phyloP scores from a whole-genome alignment of 2,888 invertebrate species.

The Flabesymbios commensalis region DNA sequence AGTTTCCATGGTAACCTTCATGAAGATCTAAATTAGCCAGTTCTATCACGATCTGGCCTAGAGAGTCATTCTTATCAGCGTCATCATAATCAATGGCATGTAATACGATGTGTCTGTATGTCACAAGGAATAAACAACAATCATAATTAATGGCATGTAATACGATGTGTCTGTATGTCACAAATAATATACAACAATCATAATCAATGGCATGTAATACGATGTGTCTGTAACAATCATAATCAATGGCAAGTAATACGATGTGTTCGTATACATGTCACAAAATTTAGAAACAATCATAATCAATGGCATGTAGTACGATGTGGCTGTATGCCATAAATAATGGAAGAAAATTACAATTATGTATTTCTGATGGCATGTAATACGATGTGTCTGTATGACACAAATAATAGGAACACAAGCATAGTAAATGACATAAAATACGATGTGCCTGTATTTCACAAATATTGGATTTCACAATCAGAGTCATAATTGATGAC shows the following conservation, averaged over 20 bases:
- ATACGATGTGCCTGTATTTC: slow-evolving; percentile 47
- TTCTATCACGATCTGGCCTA: slow-evolving; percentile 53
- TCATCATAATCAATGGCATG: slow-evolving; percentile 48
- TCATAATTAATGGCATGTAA: slow-evolving; percentile 50
- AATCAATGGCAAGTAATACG: slow-evolving; percentile 50
- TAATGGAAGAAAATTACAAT: slow-evolving; percentile 38
- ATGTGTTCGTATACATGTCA: no score
- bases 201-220: slow-evolving; percentile 51
- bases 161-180: slow-evolving; percentile 46
- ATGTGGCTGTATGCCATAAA: slow-evolving; percentile 41
- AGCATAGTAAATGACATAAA: slow-evolving; percentile 49
- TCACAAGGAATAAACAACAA: no score
- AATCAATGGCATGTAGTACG: slow-evolving; percentile 51
- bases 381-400: slow-evolving; percentile 47
- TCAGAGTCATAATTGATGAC: no score
- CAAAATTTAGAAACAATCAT: slow-evolving; percentile 27
- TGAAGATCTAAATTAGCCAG: slow-evolving; percentile 44
- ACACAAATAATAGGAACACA: no score
- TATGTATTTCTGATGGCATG: slow-evolving; percentile 53
- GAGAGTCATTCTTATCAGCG: slow-evolving; percentile 42
- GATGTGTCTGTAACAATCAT: slow-evolving; percentile 46
- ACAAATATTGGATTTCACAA: slow-evolving; percentile 40
- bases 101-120: slow-evolving; percentile 47
- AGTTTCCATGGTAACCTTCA: slow-evolving; percentile 40
- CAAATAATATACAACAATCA: slow-evolving; percentile 22